Evolutionary conservation across 2,113 vertebrate genomes (phyloP).

Genomic region (Zosterops hypoxanthus): DNA sequence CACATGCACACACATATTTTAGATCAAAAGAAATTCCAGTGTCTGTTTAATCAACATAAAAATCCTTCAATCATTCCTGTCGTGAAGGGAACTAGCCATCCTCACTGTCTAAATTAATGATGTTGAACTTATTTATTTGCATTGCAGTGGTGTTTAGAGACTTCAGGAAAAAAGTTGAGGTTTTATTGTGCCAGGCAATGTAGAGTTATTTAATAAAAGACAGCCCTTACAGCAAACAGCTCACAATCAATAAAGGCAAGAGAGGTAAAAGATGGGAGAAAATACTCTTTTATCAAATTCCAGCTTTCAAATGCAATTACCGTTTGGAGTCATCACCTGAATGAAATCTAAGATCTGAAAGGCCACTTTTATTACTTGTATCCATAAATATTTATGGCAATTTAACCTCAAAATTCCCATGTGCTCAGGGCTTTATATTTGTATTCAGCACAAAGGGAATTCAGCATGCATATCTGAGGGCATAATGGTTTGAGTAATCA

Average conservation of each 20-base stretch:
- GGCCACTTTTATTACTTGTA: conserved; percentile 33
- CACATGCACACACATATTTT: not conserved
- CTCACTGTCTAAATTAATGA: not conserved
- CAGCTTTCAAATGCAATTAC: conserved; percentile 54
- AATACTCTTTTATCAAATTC: conserved; percentile 15
- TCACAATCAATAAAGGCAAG: conserved; percentile 39
- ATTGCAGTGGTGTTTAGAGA: not conserved
- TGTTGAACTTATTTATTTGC: not conserved
- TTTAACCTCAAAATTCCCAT: conserved; percentile 35
- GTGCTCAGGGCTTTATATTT: not conserved
- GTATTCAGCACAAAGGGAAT: not conserved
- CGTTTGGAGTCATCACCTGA: not conserved
- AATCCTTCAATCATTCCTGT: not conserved
- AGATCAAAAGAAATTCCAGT: not conserved
- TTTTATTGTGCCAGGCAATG: not conserved
- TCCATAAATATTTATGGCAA: conserved; percentile 50
- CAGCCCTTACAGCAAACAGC: not conserved
- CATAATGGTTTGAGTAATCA: not conserved
- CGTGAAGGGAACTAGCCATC: not conserved
- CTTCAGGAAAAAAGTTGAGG: not conserved
- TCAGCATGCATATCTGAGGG: not conserved
- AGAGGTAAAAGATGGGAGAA: conserved; percentile 15
- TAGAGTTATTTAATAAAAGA: conserved; percentile 19
- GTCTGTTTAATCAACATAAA: not conserved
- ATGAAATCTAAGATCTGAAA: conserved; percentile 30